Percentiles rank a stretch among this genome's conserved stretches.
phyloP scores from a whole-genome alignment of 1,140 invertebrate species.

The Pseudomyrmex gracilis region DNA sequence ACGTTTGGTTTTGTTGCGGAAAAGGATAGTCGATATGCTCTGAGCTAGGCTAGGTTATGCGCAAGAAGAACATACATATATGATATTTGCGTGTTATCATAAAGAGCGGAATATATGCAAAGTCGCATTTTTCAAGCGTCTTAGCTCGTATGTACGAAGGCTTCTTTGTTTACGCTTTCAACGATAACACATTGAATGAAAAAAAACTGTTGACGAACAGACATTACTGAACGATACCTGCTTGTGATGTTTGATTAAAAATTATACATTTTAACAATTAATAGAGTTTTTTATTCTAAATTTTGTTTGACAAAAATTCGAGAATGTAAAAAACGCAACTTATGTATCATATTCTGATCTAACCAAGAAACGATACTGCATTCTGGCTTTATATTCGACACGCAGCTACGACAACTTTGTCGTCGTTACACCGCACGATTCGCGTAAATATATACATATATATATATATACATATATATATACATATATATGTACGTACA shows the following conservation, averaged over 20 bases:
- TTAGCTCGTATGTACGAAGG: too few species aligned
- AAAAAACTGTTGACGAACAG: neutral
- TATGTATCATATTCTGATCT: neutral
- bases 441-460: neutral
- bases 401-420: neutral
- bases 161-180: conserved; percentile 28
- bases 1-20: conserved; percentile 7
- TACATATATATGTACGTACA: neutral
- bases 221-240: too few species aligned
- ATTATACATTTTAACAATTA: too few species aligned
- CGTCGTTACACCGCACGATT: neutral
- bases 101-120: neutral
- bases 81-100: neutral
- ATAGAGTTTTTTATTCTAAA: too few species aligned
- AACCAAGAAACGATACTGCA: conserved; percentile 25
- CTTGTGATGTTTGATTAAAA: too few species aligned
- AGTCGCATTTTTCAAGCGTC: neutral
- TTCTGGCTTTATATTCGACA: neutral
- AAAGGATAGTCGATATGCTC: conserved; percentile 30
- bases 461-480: neutral
- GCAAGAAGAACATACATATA: neutral
- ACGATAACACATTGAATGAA: neutral
- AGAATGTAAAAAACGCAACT: neutral
- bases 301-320: too few species aligned
- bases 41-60: conserved; percentile 1